Evolutionary conservation across 2,113 vertebrate species (phyloP), one percentile per base, ranked within the genome.

Genomic region (Eurystomus gularis): DNA sequence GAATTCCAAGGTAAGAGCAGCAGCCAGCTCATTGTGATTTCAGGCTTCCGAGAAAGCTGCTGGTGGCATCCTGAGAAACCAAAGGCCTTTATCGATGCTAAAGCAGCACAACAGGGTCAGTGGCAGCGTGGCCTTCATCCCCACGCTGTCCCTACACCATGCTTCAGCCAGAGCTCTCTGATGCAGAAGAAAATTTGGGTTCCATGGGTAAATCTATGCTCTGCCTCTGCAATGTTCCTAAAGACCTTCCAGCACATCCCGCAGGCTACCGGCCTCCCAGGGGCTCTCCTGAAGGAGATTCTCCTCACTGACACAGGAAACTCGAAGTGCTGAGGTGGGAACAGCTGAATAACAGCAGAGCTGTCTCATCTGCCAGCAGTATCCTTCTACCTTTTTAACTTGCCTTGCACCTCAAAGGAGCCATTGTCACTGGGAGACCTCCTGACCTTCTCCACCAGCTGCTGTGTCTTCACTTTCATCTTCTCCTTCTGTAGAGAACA

Each of bases 401-500:
- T 92, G 99, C 99, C 98, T 96, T 94, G 97, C 75, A 99, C 99
- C 93, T 99, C 99, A 68, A 96, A 97, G 46, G 99, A 99, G 64
- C 79, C 98, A 60, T 84, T 97, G 95, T 99, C 99, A 3, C 29
- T 93, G 91, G 99, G 98, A 88, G 98, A 97, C 96, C 97, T 98
- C 84, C 97, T 98, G 55, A 99, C 98, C 96, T 99, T 99, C 54
- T 98, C 98, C 94, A 99, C 98, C 85, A 99, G 93, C 81, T 98
- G 98, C 90, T 99, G 98, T 29, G 24, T 98, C 97, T 99, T 99
- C 76, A 99, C 35, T 83, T 97, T 98, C 46, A 99, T 73, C 95
- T 98, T 99, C 60, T 99, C 99, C 87, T 92, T 98, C 99, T 99
- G 97, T 81, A 81, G 66, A 77, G 35, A 70, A 90, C 58, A 93